Evolutionary conservation across 2,888 invertebrate species (phyloP).

Genomic region (Conchocele bisecta): DNA sequence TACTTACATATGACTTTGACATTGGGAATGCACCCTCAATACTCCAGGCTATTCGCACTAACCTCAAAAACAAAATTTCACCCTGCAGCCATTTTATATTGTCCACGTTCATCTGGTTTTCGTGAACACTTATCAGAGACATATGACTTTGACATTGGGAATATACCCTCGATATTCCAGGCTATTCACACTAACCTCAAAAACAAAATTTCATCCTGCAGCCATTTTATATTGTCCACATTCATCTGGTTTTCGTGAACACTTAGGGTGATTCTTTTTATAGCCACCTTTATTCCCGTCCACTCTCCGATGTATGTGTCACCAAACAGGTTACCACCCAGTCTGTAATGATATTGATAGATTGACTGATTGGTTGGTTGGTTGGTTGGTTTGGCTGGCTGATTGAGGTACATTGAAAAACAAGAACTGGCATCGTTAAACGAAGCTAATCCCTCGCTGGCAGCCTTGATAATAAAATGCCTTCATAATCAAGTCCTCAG

Average conservation of each 20-base stretch:
- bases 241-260: slow-evolving; percentile 76
- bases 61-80: slow-evolving; percentile 77
- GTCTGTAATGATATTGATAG: slow-evolving; percentile 58
- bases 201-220: slow-evolving; percentile 73
- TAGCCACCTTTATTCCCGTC: slow-evolving; percentile 73
- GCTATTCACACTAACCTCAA: slow-evolving; percentile 77
- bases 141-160: no score
- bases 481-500: no score
- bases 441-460: no score
- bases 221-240: slow-evolving; percentile 66
- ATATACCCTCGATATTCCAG: no score
- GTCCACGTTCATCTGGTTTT: slow-evolving; percentile 71
- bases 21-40: no score
- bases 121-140: slow-evolving; percentile 77
- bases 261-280: slow-evolving; percentile 78
- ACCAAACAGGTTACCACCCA: slow-evolving; percentile 79
- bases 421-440: no score
- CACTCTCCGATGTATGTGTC: slow-evolving; percentile 80
- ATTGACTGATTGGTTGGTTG: no score
- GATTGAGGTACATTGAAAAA: no score
- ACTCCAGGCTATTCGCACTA: no score
- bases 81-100: slow-evolving; percentile 72
- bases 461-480: no score
- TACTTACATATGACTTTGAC: no score
- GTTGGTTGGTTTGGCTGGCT: no score